Evolutionary conservation across 2,888 invertebrate genomes (phyloP), one percentile per base, ranked within the genome.

Genomic region (Apoderus coryli): DNA sequence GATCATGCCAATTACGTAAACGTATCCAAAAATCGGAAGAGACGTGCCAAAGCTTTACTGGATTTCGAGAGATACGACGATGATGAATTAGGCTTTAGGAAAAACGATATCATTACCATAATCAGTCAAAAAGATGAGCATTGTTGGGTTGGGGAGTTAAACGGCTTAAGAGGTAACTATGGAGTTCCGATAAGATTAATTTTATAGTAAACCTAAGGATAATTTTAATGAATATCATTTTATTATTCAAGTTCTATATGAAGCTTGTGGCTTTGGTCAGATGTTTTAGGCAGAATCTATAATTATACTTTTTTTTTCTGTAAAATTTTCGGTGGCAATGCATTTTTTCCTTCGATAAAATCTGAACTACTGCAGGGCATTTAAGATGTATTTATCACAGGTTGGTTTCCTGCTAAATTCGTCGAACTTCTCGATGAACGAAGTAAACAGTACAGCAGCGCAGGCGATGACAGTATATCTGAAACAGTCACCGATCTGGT

Each of bases 51-150:
- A 60, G 96, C 96, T 2, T 62, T 98, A 38, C 65, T 95, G 46
- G 95, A 96, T 63, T 98, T 98, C 64, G 95, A 96, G 59, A 69
- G 95, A 40, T 84, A 92, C 52, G 95, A 95, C 60, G 95, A 95
- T 43, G 96, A 99, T 63, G 98, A 98, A 59, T 61, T 98, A 31
- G 96, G 96, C 5, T 98, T 98, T 59, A 72, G 93, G 30, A 95
- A 92, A 59, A 96, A 98, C 64, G 96, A 99, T 59, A 86, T 98
- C 22, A 93, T 98, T 32, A 96, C 92, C 29, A 88, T 98, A 25
- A 77, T 95, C 14, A 93, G 90, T 50, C 90, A 90, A 53, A 86
- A 89, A 57, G 95, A 96, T 63, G 95, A 96, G 52, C 93, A 96
- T 55, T 96, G 95, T 57, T 96, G 95, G 95, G 81, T 95, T 42